Conservation (phyloP, 2,113 vertebrate genomes). For the Sinocyclocheilus anshuiensis region DNA sequence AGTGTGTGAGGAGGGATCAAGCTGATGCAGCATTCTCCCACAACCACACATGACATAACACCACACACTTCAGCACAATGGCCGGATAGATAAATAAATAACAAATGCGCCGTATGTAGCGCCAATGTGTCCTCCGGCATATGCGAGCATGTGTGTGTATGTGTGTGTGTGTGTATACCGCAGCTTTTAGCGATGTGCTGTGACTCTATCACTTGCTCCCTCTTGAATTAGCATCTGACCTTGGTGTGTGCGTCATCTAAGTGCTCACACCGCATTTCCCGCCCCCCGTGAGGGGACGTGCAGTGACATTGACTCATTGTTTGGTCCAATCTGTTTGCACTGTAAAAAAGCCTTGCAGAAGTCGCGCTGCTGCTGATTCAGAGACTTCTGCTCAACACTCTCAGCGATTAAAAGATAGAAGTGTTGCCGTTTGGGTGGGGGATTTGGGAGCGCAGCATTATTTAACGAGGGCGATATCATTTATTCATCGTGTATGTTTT, state of each 20-base stretch:
- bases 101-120: neutral
- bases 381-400: slow-evolving; percentile 12
- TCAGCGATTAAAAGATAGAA: slow-evolving; percentile 42
- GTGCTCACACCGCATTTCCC: slow-evolving; percentile 7
- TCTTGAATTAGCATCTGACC: slow-evolving; percentile 57
- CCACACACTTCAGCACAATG: slow-evolving; percentile 22
- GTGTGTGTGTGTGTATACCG: neutral
- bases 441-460: slow-evolving; percentile 55
- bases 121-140: neutral
- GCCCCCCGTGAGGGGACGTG: neutral
- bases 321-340: slow-evolving; percentile 44
- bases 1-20: slow-evolving; percentile 17
- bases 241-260: slow-evolving; percentile 45
- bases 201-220: slow-evolving; percentile 30
- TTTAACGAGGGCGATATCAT: slow-evolving; percentile 63
- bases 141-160: neutral
- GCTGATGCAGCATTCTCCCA: slow-evolving; percentile 54
- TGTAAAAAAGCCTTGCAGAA: slow-evolving; percentile 33
- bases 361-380: slow-evolving; percentile 33
- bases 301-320: slow-evolving; percentile 52
- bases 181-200: slow-evolving; percentile 6
- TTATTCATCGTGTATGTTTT: slow-evolving; percentile 68
- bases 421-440: slow-evolving; percentile 50
- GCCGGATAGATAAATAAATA: slow-evolving; percentile 16
- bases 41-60: slow-evolving; percentile 40